These are phyloP conservation scores for Hydractinia symbiolongicarpus DNA, from an alignment of 30 jellyfish, hydroid and myxozoan species.

Conservation along the genomic window DNA sequence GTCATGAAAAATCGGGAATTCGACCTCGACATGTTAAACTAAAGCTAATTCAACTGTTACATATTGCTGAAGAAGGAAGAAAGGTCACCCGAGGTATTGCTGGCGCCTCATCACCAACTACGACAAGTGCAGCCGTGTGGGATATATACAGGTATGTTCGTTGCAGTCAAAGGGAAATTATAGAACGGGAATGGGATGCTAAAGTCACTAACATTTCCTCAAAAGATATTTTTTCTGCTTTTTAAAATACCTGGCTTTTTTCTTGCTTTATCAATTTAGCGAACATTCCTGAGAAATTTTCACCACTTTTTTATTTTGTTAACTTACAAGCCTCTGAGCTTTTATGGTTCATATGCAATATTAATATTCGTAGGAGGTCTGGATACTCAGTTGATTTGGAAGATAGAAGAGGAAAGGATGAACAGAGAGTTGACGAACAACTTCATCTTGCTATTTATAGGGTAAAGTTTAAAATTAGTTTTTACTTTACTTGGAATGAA, in stretches of 20 bases:
- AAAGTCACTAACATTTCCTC: neutral
- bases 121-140: slow-evolving; percentile 77
- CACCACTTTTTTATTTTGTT: neutral
- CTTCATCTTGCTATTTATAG: slow-evolving; percentile 78
- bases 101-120: slow-evolving; percentile 77
- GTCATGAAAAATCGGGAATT: slow-evolving; percentile 48
- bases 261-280: neutral
- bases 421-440: slow-evolving; percentile 91
- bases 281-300: neutral
- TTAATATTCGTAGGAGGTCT: slow-evolving; percentile 46
- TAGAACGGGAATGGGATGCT: too few species aligned
- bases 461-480: slow-evolving; percentile 31
- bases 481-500: neutral
- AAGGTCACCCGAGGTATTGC: slow-evolving; percentile 58
- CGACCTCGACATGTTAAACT: slow-evolving; percentile 77
- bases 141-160: slow-evolving; percentile 78
- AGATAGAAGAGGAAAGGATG: slow-evolving; percentile 92
- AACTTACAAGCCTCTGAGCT: too few species aligned
- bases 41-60: slow-evolving; percentile 53
- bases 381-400: slow-evolving; percentile 87
- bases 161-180: neutral
- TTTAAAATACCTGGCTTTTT: neutral
- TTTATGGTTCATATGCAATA: neutral
- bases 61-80: slow-evolving; percentile 60
- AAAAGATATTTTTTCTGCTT: neutral